Percentiles rank a stretch among this genome's conserved stretches.
phyloP scores from a whole-genome alignment of 1,140 invertebrate genomes.

The Cotesia typhae region DNA sequence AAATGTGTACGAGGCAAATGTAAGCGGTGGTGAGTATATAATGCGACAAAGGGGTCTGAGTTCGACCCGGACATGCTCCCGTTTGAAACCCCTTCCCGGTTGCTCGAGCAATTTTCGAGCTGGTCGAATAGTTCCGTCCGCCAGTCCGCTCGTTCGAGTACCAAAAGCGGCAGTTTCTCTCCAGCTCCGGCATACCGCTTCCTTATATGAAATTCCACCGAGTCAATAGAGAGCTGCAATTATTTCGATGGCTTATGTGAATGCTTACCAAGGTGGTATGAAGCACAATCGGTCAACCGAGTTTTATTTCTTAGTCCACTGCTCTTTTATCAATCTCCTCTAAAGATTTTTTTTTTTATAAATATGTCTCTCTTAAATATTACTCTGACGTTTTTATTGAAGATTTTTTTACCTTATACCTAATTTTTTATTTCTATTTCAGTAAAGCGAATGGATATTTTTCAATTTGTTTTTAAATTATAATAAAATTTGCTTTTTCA shows the following conservation, averaged over 20 bases:
- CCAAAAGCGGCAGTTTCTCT: slow-evolving; percentile 20
- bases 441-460: too few relatives aligned
- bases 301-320: too few relatives aligned
- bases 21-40: background rate
- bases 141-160: too few relatives aligned
- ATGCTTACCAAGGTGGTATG: background rate
- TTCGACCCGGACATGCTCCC: slow-evolving; percentile 1
- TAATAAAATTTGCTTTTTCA: too few relatives aligned
- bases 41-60: background rate
- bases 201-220: slow-evolving; percentile 49
- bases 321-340: too few relatives aligned
- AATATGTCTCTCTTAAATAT: too few relatives aligned
- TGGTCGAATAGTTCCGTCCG: slow-evolving; percentile 44
- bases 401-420: too few relatives aligned
- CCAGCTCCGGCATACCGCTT: slow-evolving; percentile 29
- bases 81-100: background rate
- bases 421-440: too few relatives aligned
- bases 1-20: slow-evolving; percentile 5
- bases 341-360: too few relatives aligned
- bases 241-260: slow-evolving; percentile 41
- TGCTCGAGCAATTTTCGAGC: slow-evolving; percentile 45
- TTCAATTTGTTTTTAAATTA: too few relatives aligned
- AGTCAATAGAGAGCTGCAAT: slow-evolving; percentile 39
- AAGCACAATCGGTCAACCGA: too few relatives aligned
- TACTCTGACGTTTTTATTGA: too few relatives aligned